Percentiles rank a stretch among this genome's conserved stretches.
phyloP scores from a whole-genome alignment of 2,113 vertebrate species.

The Scophthalmus maximus region DNA sequence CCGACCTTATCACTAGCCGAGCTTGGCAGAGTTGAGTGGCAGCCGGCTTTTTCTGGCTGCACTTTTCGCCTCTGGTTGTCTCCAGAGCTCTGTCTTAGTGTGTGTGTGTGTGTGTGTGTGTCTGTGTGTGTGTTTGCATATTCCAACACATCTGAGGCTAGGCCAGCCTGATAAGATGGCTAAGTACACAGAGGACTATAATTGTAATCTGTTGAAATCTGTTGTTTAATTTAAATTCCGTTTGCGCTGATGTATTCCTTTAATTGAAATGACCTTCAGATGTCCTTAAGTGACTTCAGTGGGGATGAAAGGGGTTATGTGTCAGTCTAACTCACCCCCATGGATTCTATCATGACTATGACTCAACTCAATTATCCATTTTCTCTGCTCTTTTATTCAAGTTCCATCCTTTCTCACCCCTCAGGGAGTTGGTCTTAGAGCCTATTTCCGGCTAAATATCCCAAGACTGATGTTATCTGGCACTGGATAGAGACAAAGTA shows the following conservation, averaged over 20 bases:
- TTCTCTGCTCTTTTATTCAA: constrained; percentile 25
- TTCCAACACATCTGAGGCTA: constrained; percentile 1
- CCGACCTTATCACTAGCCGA: constrained; percentile 71
- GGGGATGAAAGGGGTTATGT: constrained; percentile 27
- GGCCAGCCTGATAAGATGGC: constrained; percentile 29
- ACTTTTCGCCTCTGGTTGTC: constrained; percentile 50
- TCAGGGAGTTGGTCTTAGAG: neutral
- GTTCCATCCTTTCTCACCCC: constrained; percentile 16
- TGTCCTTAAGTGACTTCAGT: constrained; percentile 13
- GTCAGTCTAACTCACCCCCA: constrained; percentile 2
- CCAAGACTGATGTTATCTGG: constrained; percentile 16
- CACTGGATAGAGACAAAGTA: constrained; percentile 1
- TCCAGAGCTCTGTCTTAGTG: constrained; percentile 38
- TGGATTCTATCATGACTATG: constrained; percentile 31
- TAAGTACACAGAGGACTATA: constrained; percentile 31
- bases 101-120: constrained; percentile 27
- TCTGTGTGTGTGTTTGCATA: constrained; percentile 15
- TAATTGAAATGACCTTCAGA: constrained; percentile 49
- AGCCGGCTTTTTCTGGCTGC: constrained; percentile 70
- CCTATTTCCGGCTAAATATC: neutral
- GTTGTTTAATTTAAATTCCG: constrained; percentile 42
- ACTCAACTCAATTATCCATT: constrained; percentile 49
- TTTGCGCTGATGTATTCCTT: constrained; percentile 11
- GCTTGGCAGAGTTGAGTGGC: constrained; percentile 68
- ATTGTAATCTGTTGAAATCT: constrained; percentile 34